These are phyloP conservation scores for Lithobates pipiens DNA, from an alignment of 2,797 vertebrate genomes.

Conservation along the genomic window DNA sequence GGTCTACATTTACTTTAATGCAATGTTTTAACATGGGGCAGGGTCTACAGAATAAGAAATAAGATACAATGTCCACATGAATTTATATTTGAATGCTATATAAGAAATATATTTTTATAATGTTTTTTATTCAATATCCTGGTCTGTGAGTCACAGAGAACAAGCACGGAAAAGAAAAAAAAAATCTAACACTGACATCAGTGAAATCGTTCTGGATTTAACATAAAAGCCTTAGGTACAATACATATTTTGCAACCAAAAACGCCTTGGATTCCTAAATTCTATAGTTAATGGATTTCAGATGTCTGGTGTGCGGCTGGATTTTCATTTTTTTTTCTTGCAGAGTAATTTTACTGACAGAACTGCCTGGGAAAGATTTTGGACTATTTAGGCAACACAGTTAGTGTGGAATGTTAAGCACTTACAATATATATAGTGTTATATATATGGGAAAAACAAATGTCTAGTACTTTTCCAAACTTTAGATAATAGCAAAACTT, in stretches of 20 bases:
- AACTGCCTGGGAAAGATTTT: slow-evolving; percentile 72
- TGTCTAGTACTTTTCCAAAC: slow-evolving; percentile 1
- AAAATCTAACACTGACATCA: slow-evolving; percentile 15
- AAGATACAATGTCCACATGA: no score
- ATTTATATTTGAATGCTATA: neutral
- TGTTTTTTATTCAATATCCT: neutral
- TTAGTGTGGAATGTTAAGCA: slow-evolving; percentile 72
- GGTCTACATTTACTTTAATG: no score
- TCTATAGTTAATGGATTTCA: slow-evolving; percentile 74
- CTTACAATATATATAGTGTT: slow-evolving; percentile 67
- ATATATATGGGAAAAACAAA: slow-evolving; percentile 41
- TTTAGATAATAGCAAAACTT: neutral
- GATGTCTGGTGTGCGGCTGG: slow-evolving; percentile 72
- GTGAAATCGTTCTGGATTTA: slow-evolving; percentile 30
- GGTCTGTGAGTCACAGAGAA: slow-evolving; percentile 5
- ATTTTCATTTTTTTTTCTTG: slow-evolving; percentile 58
- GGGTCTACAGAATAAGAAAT: no score
- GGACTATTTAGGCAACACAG: slow-evolving; percentile 74
- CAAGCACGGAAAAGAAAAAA: slow-evolving; percentile 26
- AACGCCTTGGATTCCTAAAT: slow-evolving; percentile 55
- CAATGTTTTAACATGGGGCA: no score
- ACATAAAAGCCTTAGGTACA: slow-evolving; percentile 56
- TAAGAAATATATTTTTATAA: neutral
- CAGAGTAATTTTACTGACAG: slow-evolving; percentile 64
- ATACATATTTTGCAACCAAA: slow-evolving; percentile 55